Evolutionary conservation across 2,888 invertebrate genomes (phyloP).

Genomic region (Drosophila heteroneura): DNA sequence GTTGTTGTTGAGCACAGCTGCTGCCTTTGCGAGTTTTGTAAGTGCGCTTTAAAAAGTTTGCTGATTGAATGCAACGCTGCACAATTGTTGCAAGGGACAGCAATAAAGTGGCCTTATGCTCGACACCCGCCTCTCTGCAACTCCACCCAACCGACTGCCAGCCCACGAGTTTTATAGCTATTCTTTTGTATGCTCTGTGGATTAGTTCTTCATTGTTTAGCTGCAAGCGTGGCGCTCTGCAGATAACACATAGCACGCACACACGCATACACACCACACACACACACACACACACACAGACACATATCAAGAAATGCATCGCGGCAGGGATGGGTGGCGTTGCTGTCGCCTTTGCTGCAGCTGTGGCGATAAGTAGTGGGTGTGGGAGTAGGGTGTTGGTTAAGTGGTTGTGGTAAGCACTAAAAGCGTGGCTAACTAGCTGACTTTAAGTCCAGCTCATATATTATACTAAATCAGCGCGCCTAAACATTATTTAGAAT

Average conservation of each 20-base stretch:
- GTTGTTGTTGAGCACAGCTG: constrained; percentile 21
- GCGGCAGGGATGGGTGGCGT: constrained; percentile 23
- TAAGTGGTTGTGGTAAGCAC: constrained; percentile 44
- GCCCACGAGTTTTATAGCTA: constrained; percentile 74
- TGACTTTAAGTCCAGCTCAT: constrained; percentile 47
- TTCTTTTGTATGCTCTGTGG: constrained; percentile 78
- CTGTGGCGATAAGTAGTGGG: constrained; percentile 46
- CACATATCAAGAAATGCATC: constrained; percentile 46
- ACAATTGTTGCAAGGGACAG: constrained; percentile 80
- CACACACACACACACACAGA: constrained; percentile 5
- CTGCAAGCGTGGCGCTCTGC: constrained; percentile 71
- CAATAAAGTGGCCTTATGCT: constrained; percentile 75
- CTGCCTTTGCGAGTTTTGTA: constrained; percentile 69
- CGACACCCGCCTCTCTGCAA: constrained; percentile 14
- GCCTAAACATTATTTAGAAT: constrained; percentile 5
- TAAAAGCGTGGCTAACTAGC: constrained; percentile 65
- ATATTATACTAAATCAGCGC: constrained; percentile 42
- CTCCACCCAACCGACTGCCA: neutral
- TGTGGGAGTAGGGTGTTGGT: constrained; percentile 28
- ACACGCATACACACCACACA: constrained; percentile 17
- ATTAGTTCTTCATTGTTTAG: constrained; percentile 80
- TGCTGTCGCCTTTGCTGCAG: constrained; percentile 36
- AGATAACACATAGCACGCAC: constrained; percentile 59
- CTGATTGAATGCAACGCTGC: constrained; percentile 77
- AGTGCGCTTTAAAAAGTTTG: constrained; percentile 78